Evolutionary conservation across 2,888 invertebrate species (phyloP).

Genomic region (Dynastes grantii): DNA sequence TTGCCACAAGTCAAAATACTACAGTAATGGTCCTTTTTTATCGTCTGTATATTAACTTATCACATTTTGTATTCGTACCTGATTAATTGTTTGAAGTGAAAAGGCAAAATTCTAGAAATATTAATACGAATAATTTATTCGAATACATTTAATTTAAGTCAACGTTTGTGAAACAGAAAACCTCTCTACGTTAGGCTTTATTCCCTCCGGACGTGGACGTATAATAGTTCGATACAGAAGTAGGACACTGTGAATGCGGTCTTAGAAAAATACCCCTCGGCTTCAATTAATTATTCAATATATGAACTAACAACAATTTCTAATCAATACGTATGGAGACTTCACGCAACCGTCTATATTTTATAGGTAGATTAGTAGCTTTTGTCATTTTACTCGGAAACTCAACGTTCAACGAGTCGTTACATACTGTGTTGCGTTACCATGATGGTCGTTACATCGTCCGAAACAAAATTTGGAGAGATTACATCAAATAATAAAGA

Average conservation of each 20-base stretch:
- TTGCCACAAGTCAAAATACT: too few species aligned
- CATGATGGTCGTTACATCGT: conserved; percentile 66
- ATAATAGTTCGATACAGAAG: background rate
- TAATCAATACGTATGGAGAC: conserved; percentile 45
- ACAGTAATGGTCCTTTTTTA: too few species aligned
- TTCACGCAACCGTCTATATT: conserved; percentile 38
- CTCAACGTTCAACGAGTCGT: background rate
- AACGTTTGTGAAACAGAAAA: too few species aligned
- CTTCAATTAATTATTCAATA: conserved; percentile 47
- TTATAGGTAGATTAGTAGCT: conserved; percentile 16
- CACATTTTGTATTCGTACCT: too few species aligned
- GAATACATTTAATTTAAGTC: too few species aligned
- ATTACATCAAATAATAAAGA: background rate
- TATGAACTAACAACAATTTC: conserved; percentile 47
- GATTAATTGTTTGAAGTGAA: too few species aligned
- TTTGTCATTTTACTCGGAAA: conserved; percentile 34
- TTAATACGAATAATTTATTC: too few species aligned
- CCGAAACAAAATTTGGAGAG: conserved; percentile 60
- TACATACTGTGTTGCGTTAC: background rate
- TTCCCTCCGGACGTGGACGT: background rate
- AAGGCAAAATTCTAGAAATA: too few species aligned
- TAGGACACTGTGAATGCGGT: background rate
- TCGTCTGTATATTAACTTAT: too few species aligned
- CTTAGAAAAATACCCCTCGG: conserved; percentile 33
- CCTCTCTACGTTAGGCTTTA: background rate